Percentiles rank a stretch among this genome's conserved stretches.
phyloP scores from a whole-genome alignment of 2,888 invertebrate species.

The Himalopsyche kuldschensis region DNA sequence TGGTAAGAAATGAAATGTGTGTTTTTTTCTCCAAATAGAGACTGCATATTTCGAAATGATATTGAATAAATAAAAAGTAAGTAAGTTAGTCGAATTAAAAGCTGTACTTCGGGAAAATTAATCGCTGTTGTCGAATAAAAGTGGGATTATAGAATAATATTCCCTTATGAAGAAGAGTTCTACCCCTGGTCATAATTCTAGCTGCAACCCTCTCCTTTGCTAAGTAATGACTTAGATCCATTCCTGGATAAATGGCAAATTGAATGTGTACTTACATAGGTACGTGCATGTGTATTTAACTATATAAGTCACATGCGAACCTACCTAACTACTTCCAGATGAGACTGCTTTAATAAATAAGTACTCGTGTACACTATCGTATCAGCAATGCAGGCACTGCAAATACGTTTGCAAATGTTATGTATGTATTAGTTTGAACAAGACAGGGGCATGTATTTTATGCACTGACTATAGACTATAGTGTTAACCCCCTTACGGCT shows the following conservation, averaged over 20 bases:
- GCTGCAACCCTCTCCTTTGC: constrained; percentile 42
- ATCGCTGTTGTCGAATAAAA: too few relatives aligned
- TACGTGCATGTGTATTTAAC: constrained; percentile 17
- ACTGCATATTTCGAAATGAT: too few relatives aligned
- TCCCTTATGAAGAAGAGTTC: constrained; percentile 45
- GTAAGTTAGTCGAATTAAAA: too few relatives aligned
- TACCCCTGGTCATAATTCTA: constrained; percentile 40
- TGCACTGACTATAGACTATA: background rate
- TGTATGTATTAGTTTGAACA: background rate
- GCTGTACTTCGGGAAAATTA: too few relatives aligned
- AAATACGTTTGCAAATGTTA: background rate
- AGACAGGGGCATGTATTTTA: background rate
- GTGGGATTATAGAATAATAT: constrained; percentile 44
- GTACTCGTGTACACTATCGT: background rate
- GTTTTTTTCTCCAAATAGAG: too few relatives aligned
- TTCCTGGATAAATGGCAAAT: constrained; percentile 62
- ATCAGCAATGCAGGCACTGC: background rate
- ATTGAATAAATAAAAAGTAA: too few relatives aligned
- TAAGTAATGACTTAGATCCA: constrained; percentile 61
- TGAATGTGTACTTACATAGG: constrained; percentile 48
- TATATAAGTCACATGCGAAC: constrained; percentile 14
- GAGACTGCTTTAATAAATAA: constrained; percentile 24
- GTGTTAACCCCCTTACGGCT: background rate
- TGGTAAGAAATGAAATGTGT: too few relatives aligned
- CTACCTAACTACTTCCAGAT: constrained; percentile 7